Percentiles rank a stretch among this genome's conserved stretches.
Evolutionary conservation across 1,140 invertebrate genomes (phyloP).

Genomic region (Solenopsis invicta): DNA sequence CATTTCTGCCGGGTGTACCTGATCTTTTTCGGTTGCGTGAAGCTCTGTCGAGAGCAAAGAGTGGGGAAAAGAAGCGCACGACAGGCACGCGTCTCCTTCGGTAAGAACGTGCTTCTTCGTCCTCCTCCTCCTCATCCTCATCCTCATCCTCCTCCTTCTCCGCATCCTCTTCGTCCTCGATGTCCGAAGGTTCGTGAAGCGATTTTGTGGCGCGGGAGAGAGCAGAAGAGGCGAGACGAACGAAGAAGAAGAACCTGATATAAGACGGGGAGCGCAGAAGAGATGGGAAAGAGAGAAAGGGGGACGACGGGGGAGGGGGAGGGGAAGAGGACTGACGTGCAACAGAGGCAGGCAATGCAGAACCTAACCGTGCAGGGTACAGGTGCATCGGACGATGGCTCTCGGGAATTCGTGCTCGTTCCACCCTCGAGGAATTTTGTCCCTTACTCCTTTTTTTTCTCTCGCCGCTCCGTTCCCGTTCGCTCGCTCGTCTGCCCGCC

Average conservation of each 20-base stretch:
- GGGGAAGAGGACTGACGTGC: slow-evolving; percentile 54
- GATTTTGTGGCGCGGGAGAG: slow-evolving; percentile 68
- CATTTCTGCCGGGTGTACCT: slow-evolving; percentile 56
- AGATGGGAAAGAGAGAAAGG: slow-evolving; percentile 1
- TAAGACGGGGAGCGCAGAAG: slow-evolving; percentile 43
- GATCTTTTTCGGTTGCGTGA: slow-evolving; percentile 49
- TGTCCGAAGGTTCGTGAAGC: slow-evolving; percentile 65
- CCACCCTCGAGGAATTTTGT: slow-evolving; percentile 73
- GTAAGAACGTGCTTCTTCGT: slow-evolving; percentile 62
- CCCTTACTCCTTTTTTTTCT: slow-evolving; percentile 45
- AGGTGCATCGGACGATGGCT: slow-evolving; percentile 77
- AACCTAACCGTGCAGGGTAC: slow-evolving; percentile 73
- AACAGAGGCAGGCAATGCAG: slow-evolving; percentile 74
- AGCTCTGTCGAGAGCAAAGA: slow-evolving; percentile 23
- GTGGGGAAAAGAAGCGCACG: slow-evolving; percentile 74
- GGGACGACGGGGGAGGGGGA: neutral
- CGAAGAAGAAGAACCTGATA: slow-evolving; percentile 61
- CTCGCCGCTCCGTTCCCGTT: slow-evolving; percentile 51
- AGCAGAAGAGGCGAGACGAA: slow-evolving; percentile 52
- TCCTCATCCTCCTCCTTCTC: neutral
- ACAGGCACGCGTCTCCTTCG: slow-evolving; percentile 77
- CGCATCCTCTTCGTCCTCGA: neutral
- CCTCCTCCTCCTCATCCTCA: neutral
- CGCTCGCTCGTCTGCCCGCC: neutral
- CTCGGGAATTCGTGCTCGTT: slow-evolving; percentile 77